Evolutionary conservation across 2,888 invertebrate species (phyloP).

Genomic region (Chirona hameri): DNA sequence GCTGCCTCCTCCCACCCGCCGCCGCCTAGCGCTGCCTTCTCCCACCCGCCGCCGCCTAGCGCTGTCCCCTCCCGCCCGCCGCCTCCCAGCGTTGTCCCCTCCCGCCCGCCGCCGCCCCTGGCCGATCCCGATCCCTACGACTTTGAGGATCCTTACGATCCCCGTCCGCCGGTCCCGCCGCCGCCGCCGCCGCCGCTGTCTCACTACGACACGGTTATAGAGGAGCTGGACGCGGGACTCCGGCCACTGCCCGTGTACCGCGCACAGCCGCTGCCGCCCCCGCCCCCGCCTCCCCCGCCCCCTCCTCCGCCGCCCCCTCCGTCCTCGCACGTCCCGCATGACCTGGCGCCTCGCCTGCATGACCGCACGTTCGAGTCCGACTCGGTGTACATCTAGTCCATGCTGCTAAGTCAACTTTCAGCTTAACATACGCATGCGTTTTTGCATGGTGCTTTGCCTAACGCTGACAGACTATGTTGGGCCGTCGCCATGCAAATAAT

Average conservation of each 20-base stretch:
- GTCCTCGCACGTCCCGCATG: background rate
- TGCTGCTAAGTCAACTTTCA: no score
- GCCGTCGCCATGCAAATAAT: no score
- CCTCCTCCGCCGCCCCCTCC: background rate
- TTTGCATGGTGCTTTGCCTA: no score
- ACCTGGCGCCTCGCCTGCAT: background rate
- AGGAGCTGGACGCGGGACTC: slow-evolving; percentile 36
- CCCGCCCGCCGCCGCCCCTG: background rate
- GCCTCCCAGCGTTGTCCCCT: background rate
- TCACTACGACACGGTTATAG: slow-evolving; percentile 37
- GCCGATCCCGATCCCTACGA: no score
- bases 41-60: no score
- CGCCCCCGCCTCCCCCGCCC: background rate
- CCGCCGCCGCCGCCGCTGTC: slow-evolving; percentile 30
- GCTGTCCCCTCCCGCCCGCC: no score
- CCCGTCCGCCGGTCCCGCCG: background rate
- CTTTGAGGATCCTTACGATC: no score
- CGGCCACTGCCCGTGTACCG: slow-evolving; percentile 33
- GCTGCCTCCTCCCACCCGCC: no score
- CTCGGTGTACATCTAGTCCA: background rate
- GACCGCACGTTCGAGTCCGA: background rate
- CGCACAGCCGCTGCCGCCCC: slow-evolving; percentile 33
- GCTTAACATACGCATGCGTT: no score
- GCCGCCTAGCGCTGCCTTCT: no score
- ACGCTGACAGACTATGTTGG: no score